Evolutionary conservation across 1,140 invertebrate genomes (phyloP), one percentile per base, ranked within the genome.

Genomic region (Drosophila gunungcola): DNA sequence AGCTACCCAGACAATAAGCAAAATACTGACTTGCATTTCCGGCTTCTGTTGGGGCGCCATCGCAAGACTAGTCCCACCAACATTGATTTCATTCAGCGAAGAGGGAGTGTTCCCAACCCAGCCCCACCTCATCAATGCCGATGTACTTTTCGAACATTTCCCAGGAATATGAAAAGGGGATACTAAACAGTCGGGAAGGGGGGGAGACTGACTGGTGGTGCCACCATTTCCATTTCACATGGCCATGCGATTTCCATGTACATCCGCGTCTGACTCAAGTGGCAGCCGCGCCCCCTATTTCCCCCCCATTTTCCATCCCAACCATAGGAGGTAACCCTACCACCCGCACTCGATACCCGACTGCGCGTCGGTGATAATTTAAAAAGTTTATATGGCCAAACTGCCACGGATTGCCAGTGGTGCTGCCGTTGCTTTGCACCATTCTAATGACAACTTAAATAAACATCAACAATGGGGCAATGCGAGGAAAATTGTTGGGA

Each of bases 391-490:
- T 88, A 83, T 72, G 76, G 79, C 75, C 61, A 69, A 70, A 69
- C 79, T 58, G 64, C 67, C 74, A 32, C 54, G 54, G 75, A 79
- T 65, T 79, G 63, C 60, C 45, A 43, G 53, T 4, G 54, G 57
- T 5, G 54, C 52, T 64, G 81, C 62, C 82, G 70, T 46, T 63
- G 81, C 81, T 45, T 76, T 76, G 56, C 77, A 60, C 60, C 64
- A 88, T 89, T 88, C 83, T 83, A 88, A 88, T 89, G 83, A 88
- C 83, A 88, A 88, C 83, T 88, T 88, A 89, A 88, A 89, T 88
- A 88, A 88, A 88, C 83, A 88, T 83, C 67, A 61, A 83, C 80
- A 68, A 70, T 57, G 64, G 51, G 42, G 67, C 42, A 65, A 80
- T 76, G 73, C 21, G 9, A 9, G 73, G 57, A 39, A 73, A 74